Evolutionary conservation across 2,113 vertebrate species (phyloP).

Genomic region (Eulemur rufifrons): DNA sequence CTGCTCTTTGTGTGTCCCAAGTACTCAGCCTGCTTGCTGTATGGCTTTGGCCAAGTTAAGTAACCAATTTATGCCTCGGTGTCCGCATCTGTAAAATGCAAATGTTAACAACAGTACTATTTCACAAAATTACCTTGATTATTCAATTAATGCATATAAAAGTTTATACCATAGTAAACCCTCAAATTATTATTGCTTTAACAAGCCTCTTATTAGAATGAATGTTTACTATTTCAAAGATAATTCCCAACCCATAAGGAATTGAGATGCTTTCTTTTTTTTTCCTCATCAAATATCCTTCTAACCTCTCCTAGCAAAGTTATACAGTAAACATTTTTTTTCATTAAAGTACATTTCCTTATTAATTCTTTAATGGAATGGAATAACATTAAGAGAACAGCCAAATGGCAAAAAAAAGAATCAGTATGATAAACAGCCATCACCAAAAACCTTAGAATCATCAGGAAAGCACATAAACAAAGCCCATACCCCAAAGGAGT

Average conservation of each 20-base stretch:
- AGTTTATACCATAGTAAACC: neutral
- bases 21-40: neutral
- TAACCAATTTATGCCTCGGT: neutral
- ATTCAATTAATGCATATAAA: neutral
- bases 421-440: neutral
- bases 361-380: conserved; percentile 17
- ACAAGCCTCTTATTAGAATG: conserved; percentile 28
- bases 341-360: neutral
- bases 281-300: neutral
- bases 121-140: neutral
- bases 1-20: neutral
- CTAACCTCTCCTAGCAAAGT: conserved; percentile 17
- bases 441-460: neutral
- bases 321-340: neutral
- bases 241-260: neutral
- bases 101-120: neutral
- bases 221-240: neutral
- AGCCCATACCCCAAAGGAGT: neutral
- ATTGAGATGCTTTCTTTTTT: neutral
- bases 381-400: neutral
- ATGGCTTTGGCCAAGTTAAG: neutral
- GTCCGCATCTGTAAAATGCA: conserved; percentile 22
- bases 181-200: neutral
- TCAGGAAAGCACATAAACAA: conserved; percentile 27
- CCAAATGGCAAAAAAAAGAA: conserved; percentile 17